Evolutionary conservation across 2,888 invertebrate species (phyloP), one percentile per base, ranked within the genome.

Genomic region (Dione vanillae): DNA sequence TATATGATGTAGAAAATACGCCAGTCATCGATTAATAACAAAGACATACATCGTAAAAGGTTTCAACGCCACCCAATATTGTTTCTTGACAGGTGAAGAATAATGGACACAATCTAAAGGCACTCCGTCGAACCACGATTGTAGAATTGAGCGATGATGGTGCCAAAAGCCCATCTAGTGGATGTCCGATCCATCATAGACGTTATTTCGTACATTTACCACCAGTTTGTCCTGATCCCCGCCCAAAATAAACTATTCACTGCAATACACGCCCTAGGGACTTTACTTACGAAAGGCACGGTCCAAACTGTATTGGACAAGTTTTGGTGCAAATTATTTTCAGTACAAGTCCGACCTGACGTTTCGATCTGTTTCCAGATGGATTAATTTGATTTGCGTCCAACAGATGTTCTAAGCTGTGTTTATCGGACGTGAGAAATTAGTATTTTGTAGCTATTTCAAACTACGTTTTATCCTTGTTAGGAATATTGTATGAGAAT

Each of bases 351-450:
- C 84, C 85, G 82, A 82, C 78, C 87, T 92, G 92, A 91, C 92
- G 89, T 92, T 93, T 92, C 92, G 92, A 92, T 93, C 88, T 88
- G 88, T 84, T 87, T 84, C 86, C 86, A 91, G 92, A 93, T 93
- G 92, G 92, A 92, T 93, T 92, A 91, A 92, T 92, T 91, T 91
- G 92, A 93, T 93, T 90, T 92, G 84, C 81, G 85, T 76, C 80
- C 84, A 88, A 85, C 92, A 92, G 91, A 91, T 92, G 92, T 86
- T 82, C 82, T 82, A 80, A 78, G 79, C 80, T 78, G 76, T 74
- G 78, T 77, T 76, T 79, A 78, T 78, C 77, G 72, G 78, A 79
- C 78, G 76, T 76, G 75, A 77, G 77, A 78, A 78, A 72, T 75
- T 79, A 73, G 78, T 78, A 75, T 76, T 75, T 76, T 75, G 71